Percentiles rank a stretch among this genome's conserved stretches.
These are phyloP conservation scores for Anolis apletophallus DNA, from an alignment of 2,797 vertebrate genomes.

Conservation along the genomic window DNA sequence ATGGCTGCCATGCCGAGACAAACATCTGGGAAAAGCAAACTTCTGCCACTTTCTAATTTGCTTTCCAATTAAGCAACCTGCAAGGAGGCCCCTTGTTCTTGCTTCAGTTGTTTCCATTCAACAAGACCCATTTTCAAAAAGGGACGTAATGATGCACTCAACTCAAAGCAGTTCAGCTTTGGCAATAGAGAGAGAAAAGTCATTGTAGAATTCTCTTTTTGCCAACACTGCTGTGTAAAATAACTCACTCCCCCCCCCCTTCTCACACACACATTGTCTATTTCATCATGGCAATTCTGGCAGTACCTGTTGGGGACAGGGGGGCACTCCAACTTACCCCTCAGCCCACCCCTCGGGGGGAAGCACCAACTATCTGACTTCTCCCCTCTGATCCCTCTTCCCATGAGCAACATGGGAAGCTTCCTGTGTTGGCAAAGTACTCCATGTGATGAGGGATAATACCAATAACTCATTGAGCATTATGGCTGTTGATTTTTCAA, in stretches of 20 bases:
- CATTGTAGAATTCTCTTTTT: background rate
- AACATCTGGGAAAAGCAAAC: conserved; percentile 47
- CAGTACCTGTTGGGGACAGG: too few species aligned
- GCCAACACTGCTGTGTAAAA: background rate
- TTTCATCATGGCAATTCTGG: too few species aligned
- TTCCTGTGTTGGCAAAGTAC: too few species aligned
- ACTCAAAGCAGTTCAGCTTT: conserved; percentile 38
- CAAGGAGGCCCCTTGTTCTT: conserved; percentile 38
- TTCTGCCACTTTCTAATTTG: conserved; percentile 41
- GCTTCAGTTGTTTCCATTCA: conserved; percentile 41
- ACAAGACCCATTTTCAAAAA: conserved; percentile 46
- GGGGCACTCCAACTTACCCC: too few species aligned
- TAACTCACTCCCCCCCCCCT: too few species aligned
- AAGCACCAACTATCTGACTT: too few species aligned
- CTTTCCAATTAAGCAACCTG: conserved; percentile 34
- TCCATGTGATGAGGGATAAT: background rate
- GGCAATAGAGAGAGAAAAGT: conserved; percentile 4
- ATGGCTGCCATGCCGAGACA: conserved; percentile 19
- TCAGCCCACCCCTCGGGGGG: too few species aligned
- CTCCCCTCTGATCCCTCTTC: too few species aligned
- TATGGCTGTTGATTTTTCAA: background rate
- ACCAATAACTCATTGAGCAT: background rate
- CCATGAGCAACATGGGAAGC: too few species aligned
- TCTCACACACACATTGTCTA: too few species aligned
- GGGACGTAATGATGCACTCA: conserved; percentile 27